Evolutionary conservation across 2,797 vertebrate genomes (phyloP), one percentile per base, ranked within the genome.

Genomic region (Fistularia tabacaria): DNA sequence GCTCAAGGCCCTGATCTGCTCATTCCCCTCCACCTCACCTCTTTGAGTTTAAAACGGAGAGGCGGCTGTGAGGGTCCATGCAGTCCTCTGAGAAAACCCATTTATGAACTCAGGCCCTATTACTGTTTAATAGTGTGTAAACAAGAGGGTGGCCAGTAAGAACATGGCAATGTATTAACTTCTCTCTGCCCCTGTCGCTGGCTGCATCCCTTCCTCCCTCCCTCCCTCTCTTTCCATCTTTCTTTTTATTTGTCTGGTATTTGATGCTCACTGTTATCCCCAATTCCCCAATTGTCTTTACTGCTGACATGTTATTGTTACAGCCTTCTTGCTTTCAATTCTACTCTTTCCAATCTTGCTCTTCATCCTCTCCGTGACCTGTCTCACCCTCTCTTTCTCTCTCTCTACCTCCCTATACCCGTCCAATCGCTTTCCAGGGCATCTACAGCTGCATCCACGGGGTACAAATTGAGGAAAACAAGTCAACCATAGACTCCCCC

Each of bases 371-470:
- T 25, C 25, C 5, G 5, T 25, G 25, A 38, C 48, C 10, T 38
- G 14, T 43, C 40, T 53, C 7, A 25, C 25, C 41, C 51, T 36
- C 43, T 50, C 15, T 53, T 53, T 10, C 43, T 53, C 40, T 53
- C 8, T 42, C 51, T 43, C 11, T 36, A 42, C 10, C 25, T 13
- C 40, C 51, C 43, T 53, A 14, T 36, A 60, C 64, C 53, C 5
- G 2, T 25, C 25, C 25, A 13, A 71, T 76, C 61, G 64, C 47
- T 45, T 87, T 88, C 45, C 89, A 99, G 97, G 97, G 95, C 63
- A 99, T 99, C 89, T 99, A 95, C 91, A 99, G 97, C 89, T 99
- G 97, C 86, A 99, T 99, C 85, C 97, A 99, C 0, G 97, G 97
- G 0, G 96, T 99, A 60, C 93, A 97, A 52, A 99, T 99, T 0